phyloP scores from a whole-genome alignment of 2,797 vertebrate genomes.

The Amphiprion clarkii region DNA sequence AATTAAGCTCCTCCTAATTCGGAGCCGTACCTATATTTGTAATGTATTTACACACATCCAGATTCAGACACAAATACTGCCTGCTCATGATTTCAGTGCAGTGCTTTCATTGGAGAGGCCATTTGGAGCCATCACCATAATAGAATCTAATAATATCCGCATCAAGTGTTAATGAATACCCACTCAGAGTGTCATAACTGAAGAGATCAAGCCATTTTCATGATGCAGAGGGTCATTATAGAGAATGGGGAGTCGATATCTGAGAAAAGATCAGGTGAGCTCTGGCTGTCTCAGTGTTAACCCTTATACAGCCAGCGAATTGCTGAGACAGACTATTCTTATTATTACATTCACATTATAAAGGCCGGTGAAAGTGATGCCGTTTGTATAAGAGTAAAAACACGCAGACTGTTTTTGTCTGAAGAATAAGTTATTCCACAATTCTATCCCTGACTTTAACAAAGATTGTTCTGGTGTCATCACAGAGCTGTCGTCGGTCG shows the following conservation, averaged over 20 bases:
- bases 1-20: conserved; percentile 10
- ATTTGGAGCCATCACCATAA: conserved; percentile 55
- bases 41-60: conserved; percentile 32
- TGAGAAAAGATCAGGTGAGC: conserved; percentile 74
- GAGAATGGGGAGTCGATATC: conserved; percentile 69
- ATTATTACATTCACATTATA: conserved; percentile 7
- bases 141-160: conserved; percentile 76
- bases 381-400: not conserved
- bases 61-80: conserved; percentile 34
- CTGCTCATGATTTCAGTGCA: conserved; percentile 26
- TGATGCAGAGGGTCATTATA: conserved; percentile 78
- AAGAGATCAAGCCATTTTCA: conserved; percentile 75
- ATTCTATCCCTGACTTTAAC: conserved; percentile 10
- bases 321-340: not conserved
- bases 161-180: conserved; percentile 81
- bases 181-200: conserved; percentile 78
- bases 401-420: not conserved
- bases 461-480: conserved; percentile 14
- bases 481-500: conserved; percentile 23
- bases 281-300: conserved; percentile 66
- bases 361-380: not conserved
- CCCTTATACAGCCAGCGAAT: conserved; percentile 37
- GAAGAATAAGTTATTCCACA: conserved; percentile 6
- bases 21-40: conserved; percentile 9
- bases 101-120: conserved; percentile 42